Evolutionary conservation across 1,140 invertebrate genomes (phyloP).

Genomic region (Mizuhopecten yessoensis): DNA sequence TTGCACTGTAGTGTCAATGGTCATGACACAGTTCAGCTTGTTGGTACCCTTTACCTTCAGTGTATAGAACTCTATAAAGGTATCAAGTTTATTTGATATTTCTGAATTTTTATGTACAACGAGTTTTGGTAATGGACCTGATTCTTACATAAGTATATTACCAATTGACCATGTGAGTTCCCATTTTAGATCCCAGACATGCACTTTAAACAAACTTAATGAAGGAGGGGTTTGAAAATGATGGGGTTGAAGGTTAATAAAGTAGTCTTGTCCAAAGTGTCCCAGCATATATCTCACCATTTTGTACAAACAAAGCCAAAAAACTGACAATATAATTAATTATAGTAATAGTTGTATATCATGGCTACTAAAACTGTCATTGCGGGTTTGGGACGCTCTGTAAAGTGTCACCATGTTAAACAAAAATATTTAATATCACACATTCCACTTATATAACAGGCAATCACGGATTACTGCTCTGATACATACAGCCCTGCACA

Average conservation of each 20-base stretch:
- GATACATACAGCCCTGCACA: background rate
- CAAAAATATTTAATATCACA: conserved; percentile 33
- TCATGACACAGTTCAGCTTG: too few species aligned
- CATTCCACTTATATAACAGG: conserved; percentile 18
- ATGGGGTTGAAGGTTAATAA: background rate
- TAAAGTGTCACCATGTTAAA: background rate
- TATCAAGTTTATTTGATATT: too few species aligned
- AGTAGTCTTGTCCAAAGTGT: background rate
- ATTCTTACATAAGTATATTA: too few species aligned
- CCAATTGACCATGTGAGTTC: background rate
- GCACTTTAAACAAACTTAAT: conserved; percentile 7
- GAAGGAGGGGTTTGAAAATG: background rate
- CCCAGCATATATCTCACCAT: background rate
- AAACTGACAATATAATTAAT: conserved; percentile 23
- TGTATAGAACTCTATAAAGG: too few species aligned
- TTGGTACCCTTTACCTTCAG: too few species aligned
- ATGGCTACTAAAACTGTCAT: conserved; percentile 7
- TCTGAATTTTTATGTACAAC: background rate
- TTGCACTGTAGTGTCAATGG: too few species aligned
- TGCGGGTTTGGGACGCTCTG: background rate
- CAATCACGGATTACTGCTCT: background rate
- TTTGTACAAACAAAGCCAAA: conserved; percentile 13
- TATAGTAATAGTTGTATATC: conserved; percentile 24
- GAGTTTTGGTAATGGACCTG: background rate
- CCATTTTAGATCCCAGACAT: background rate